Evolutionary conservation across 2,797 vertebrate species (phyloP).

Genomic region (Poecilia gillii): DNA sequence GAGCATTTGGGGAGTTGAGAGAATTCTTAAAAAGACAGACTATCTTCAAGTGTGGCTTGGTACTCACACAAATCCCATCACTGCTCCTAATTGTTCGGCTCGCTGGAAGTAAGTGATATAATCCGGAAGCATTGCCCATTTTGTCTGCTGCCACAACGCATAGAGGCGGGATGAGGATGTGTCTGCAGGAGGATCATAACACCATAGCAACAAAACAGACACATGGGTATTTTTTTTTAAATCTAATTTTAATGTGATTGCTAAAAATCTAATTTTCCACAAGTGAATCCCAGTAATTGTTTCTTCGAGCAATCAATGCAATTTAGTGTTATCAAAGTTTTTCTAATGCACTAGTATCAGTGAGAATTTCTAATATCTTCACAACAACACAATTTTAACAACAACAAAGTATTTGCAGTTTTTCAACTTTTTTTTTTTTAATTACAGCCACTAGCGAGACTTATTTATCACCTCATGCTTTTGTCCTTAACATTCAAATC

Average conservation of each 20-base stretch:
- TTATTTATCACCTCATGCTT: not conserved
- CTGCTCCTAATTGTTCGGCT: conserved; percentile 71
- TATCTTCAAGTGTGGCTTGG: conserved; percentile 71
- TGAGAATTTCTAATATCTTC: conserved; percentile 4
- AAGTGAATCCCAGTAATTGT: conserved; percentile 8
- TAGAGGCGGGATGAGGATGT: conserved; percentile 20
- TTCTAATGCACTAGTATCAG: not conserved
- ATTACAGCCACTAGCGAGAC: not conserved
- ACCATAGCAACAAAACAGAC: conserved; percentile 21
- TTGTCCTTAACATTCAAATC: conserved; percentile 5
- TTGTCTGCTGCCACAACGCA: conserved; percentile 46
- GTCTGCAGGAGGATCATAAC: conserved; percentile 27
- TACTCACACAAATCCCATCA: conserved; percentile 74
- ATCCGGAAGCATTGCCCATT: conserved; percentile 55
- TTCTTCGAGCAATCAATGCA: conserved; percentile 6
- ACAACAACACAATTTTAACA: not conserved
- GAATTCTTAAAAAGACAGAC: conserved; percentile 78
- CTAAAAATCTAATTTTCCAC: not conserved
- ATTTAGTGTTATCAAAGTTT: not conserved
- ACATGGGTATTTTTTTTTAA: conserved; percentile 1
- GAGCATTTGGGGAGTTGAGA: conserved; percentile 74
- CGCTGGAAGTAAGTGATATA: conserved; percentile 65
- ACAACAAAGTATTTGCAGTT: not conserved
- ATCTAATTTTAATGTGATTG: conserved; percentile 7
- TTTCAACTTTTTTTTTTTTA: not conserved